Conservation (phyloP, 64 coral and sea anemone genomes). For the Stichodactyla mertensii region DNA sequence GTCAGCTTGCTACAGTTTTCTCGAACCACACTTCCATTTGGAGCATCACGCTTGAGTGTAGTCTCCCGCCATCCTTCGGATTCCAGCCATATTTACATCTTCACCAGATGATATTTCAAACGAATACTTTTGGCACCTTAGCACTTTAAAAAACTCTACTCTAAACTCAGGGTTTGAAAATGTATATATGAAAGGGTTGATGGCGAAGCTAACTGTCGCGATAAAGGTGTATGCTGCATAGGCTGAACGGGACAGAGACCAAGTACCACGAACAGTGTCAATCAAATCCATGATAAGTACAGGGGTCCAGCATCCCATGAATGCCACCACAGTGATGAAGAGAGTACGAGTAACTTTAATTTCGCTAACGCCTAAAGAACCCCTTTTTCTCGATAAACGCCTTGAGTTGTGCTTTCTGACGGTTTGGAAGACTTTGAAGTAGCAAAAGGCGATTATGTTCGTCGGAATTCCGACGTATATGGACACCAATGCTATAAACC, state of each 20-base stretch:
- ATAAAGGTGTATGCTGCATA: conserved; percentile 14
- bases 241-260: background rate
- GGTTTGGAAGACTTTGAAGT: background rate
- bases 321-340: conserved; percentile 24
- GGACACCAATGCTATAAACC: background rate
- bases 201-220: background rate
- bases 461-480: conserved; percentile 8
- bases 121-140: background rate
- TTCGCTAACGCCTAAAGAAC: background rate
- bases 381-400: background rate
- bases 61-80: too few species aligned
- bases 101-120: too few species aligned
- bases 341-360: conserved; percentile 32
- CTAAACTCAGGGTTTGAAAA: background rate
- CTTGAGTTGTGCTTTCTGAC: background rate
- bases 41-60: too few species aligned
- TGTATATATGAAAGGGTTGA: conserved; percentile 21
- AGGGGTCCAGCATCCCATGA: conserved; percentile 24
- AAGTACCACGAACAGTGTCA: background rate
- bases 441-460: background rate
- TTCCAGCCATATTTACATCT: too few species aligned
- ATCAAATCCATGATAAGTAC: conserved; percentile 26
- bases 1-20: too few species aligned
- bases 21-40: too few species aligned
- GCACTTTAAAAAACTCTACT: background rate